A percentile compares a stretch with the other conserved stretches of the same genome.
phyloP scores from a whole-genome alignment of 2,113 vertebrate genomes.

The Probosciger aterrimus region DNA sequence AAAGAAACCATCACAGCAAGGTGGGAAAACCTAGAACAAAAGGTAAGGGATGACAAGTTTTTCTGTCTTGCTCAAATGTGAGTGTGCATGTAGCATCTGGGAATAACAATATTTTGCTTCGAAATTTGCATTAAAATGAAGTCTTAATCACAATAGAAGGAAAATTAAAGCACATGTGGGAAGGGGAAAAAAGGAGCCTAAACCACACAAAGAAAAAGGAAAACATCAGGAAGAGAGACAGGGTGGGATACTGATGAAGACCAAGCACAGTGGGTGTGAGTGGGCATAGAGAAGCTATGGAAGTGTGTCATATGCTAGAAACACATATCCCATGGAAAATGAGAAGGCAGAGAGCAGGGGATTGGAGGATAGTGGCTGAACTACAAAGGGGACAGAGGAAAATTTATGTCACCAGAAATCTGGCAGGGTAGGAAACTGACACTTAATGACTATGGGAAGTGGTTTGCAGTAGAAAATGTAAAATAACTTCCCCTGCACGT shows the following conservation, averaged over 20 bases:
- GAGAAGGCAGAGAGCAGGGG: not conserved
- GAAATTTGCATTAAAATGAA: conserved; percentile 51
- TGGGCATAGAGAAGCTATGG: not conserved
- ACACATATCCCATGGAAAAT: not conserved
- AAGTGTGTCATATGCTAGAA: not conserved
- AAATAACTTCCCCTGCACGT: not conserved
- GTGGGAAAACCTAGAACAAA: conserved; percentile 11
- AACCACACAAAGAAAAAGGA: not conserved
- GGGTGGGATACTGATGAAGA: not conserved
- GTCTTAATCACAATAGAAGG: conserved; percentile 8
- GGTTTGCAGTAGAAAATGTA: not conserved
- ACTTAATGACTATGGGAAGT: not conserved
- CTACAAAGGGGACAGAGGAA: not conserved
- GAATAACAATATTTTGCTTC: not conserved
- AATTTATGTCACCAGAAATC: not conserved
- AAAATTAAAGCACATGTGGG: not conserved
- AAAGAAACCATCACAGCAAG: conserved; percentile 10
- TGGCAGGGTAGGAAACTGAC: not conserved
- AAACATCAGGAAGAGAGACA: not conserved
- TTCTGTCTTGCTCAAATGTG: not conserved
- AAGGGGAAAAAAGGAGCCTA: not conserved
- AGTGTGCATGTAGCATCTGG: not conserved
- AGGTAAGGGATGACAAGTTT: conserved; percentile 8
- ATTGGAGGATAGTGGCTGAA: not conserved
- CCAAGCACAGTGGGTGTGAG: not conserved